Conservation (phyloP, 2,113 vertebrate species). For the Pseudopodoces humilis region DNA sequence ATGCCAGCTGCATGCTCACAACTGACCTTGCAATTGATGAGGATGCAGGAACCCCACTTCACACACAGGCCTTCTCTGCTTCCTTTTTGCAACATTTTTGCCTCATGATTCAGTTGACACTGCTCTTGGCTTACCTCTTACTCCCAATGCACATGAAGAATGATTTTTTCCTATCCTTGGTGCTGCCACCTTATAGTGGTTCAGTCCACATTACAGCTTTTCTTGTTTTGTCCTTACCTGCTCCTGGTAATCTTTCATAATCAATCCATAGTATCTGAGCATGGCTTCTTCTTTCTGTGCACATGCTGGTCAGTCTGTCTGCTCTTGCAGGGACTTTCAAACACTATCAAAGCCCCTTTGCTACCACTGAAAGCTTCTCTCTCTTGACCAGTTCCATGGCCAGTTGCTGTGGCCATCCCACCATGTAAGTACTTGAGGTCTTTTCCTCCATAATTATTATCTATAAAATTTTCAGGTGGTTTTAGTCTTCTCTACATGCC, state of each 20-base stretch:
- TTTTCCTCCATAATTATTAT: neutral
- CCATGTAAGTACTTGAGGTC: neutral
- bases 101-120: neutral
- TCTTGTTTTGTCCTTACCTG: neutral
- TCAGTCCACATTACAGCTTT: neutral
- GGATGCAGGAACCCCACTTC: neutral
- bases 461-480: neutral
- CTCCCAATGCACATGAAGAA: neutral
- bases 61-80: neutral
- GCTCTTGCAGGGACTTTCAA: neutral
- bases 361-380: neutral
- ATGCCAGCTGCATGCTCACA: neutral
- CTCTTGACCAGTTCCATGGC: accelerated
- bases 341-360: neutral
- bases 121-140: neutral
- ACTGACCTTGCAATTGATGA: neutral
- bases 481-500: neutral
- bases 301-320: neutral
- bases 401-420: neutral
- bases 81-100: neutral
- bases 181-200: neutral
- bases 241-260: neutral
- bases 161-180: neutral
- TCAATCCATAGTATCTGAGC: neutral
- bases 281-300: neutral